Base-by-base conservation (phyloP, 92 coral and sea anemone genomes). In the Paragorgia papillata region DNA sequence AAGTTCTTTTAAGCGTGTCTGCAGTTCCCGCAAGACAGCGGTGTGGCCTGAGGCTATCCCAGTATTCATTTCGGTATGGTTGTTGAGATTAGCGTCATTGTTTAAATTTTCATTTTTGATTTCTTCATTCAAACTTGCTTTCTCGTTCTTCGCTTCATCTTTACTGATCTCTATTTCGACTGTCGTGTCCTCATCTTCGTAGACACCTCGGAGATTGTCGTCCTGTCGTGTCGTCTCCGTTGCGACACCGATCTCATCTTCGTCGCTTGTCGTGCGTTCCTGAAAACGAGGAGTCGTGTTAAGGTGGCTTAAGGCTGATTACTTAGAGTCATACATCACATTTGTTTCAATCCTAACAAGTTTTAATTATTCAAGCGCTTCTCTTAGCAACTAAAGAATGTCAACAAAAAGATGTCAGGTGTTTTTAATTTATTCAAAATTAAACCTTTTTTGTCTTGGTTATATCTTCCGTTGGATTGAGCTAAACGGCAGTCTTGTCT, bases 321-420 rank as follows among this genome's bases (percentile, higher is more conserved):
- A 46, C 62, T 56, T 56, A 56, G 3, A 10, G 28, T 22, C 18
- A 12, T 56, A 12, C 31, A 56, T 56, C 30, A 17, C 62, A 22
- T 22, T 13, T 56, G 2, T 22, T 3, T 15, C 12, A 46, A 46
- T 7, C 15, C 17, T 6, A 46, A 22, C 20, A 2, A 34, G 17
- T 0, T 32, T 32, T 64, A 33, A 64, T 64, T 22, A 65, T 65
- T 65, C 53, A 56, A 3, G 18, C 29, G 53, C 17, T 65, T 46
- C 12, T 41, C 53, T 0, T 43, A 44, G 75, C 59, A 24, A 68
- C 75, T 0, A 20, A 44, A 68, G 9, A 22, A 49, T 68, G 58
- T 68, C 58, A 68, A 68, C 53, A 46, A 46, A 46, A 46, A 7
- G 43, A 37, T 4, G 43, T 7, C 17, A 46, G 14, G 10, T 4